Percentiles rank a stretch among this genome's conserved stretches.
phyloP scores from a whole-genome alignment of 2,888 invertebrate genomes.

The Sphaerophoria rueppellii region DNA sequence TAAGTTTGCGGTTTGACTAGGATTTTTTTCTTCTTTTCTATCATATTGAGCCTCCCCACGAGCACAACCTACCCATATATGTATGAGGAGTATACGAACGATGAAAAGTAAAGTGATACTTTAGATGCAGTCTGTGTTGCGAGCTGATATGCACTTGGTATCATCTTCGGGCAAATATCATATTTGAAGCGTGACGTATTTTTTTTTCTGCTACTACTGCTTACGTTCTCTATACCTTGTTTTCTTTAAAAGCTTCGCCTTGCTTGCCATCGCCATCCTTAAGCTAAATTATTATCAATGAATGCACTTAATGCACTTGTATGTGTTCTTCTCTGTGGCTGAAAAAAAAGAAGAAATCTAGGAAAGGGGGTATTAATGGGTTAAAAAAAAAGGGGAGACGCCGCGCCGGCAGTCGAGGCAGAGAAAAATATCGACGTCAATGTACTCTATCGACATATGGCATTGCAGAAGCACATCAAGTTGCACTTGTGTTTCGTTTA shows the following conservation, averaged over 20 bases:
- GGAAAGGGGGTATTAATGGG: background rate
- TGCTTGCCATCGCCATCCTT: constrained; percentile 43
- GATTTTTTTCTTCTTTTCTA: constrained; percentile 39
- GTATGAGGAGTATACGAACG: constrained; percentile 29
- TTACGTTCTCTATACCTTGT: constrained; percentile 18
- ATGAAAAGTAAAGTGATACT: constrained; percentile 72
- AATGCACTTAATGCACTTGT: constrained; percentile 72
- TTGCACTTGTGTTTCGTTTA: constrained; percentile 70
- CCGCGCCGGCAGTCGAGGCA: background rate
- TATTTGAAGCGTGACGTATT: constrained; percentile 69
- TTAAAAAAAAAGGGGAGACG: background rate
- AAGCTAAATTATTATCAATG: constrained; percentile 63
- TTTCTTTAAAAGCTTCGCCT: constrained; percentile 49
- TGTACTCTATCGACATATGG: constrained; percentile 74
- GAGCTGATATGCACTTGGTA: constrained; percentile 24
- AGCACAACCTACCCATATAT: background rate
- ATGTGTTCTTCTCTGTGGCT: constrained; percentile 60
- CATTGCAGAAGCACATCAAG: constrained; percentile 72
- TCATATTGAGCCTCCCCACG: constrained; percentile 8
- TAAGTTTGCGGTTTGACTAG: constrained; percentile 61
- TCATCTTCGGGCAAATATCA: constrained; percentile 38
- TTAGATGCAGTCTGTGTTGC: constrained; percentile 48
- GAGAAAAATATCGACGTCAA: constrained; percentile 63
- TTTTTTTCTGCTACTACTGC: constrained; percentile 12
- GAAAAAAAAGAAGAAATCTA: constrained; percentile 19